Conservation (phyloP, 2,888 invertebrate genomes). For the Leptothorax acervorum region DNA sequence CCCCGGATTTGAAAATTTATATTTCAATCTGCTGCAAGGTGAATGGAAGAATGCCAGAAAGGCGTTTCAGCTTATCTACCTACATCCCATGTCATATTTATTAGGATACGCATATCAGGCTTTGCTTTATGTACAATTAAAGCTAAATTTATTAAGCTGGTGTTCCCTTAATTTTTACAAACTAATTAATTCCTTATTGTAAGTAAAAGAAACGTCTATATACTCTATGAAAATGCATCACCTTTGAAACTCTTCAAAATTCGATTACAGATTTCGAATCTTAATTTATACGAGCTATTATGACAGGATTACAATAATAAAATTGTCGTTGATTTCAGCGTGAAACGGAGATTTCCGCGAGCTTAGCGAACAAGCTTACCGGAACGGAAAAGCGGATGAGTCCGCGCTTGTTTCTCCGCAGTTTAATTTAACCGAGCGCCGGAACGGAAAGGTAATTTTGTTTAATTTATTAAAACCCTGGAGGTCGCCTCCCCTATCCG, state of each 20-base stretch:
- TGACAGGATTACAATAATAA: constrained; percentile 50
- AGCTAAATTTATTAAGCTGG: neutral
- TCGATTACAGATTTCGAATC: neutral
- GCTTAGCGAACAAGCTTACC: constrained; percentile 56
- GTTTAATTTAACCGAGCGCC: constrained; percentile 78
- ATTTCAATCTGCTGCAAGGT: constrained; percentile 20
- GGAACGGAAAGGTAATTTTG: constrained; percentile 79
- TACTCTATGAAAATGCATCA: neutral
- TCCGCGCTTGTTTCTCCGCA: constrained; percentile 66
- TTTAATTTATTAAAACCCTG: constrained; percentile 83
- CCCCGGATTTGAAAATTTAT: constrained; percentile 44
- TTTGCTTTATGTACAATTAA: neutral
- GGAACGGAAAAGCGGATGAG: constrained; percentile 61
- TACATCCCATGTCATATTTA: constrained; percentile 1
- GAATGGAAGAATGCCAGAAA: constrained; percentile 43
- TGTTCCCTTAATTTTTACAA: neutral
- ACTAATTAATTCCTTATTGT: neutral
- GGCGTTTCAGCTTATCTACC: constrained; percentile 23
- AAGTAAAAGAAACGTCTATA: neutral
- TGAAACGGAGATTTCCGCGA: constrained; percentile 26
- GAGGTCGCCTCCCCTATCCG: constrained; percentile 52
- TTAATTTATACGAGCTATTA: neutral
- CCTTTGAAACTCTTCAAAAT: neutral
- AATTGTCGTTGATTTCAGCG: constrained; percentile 58
- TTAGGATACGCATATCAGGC: neutral